Percentiles rank a stretch among this genome's conserved stretches.
Conservation (phyloP, 1,140 invertebrate genomes). For the Mylabris phalerata region DNA sequence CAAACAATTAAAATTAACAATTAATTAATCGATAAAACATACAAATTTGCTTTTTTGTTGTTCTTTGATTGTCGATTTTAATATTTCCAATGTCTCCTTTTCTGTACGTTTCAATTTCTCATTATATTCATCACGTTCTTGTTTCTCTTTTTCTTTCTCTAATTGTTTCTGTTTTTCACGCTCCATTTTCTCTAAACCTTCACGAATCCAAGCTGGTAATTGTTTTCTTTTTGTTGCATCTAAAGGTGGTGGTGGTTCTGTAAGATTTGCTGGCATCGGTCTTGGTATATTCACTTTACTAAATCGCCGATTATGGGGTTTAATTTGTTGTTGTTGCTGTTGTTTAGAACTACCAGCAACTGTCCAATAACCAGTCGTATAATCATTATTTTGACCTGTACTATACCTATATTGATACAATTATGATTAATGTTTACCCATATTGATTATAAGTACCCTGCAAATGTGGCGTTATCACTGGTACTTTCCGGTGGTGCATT, state of each 20-base stretch:
- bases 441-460: constrained; percentile 14
- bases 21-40: constrained; percentile 40
- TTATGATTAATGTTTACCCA: constrained; percentile 2
- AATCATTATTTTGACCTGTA: constrained; percentile 19
- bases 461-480: constrained; percentile 33
- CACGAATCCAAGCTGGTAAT: constrained; percentile 91
- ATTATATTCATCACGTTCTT: constrained; percentile 55
- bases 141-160: constrained; percentile 66
- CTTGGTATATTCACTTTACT: constrained; percentile 38
- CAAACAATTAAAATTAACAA: constrained; percentile 1
- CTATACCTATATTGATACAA: constrained; percentile 14
- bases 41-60: constrained; percentile 75
- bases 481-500: constrained; percentile 32
- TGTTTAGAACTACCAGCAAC: constrained; percentile 30
- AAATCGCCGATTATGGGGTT: constrained; percentile 38
- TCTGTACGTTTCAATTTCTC: constrained; percentile 57
- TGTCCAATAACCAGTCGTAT: constrained; percentile 37
- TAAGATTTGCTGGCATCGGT: constrained; percentile 11
- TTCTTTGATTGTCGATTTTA: constrained; percentile 42
- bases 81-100: constrained; percentile 54
- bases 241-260: constrained; percentile 39
- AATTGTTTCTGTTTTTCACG: constrained; percentile 85
- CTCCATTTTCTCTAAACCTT: constrained; percentile 97
- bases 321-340: constrained; percentile 19
- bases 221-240: constrained; percentile 87